Evolutionary conservation across 2,888 invertebrate genomes (phyloP), one percentile per base, ranked within the genome.

Genomic region (Leucophenga maculata): DNA sequence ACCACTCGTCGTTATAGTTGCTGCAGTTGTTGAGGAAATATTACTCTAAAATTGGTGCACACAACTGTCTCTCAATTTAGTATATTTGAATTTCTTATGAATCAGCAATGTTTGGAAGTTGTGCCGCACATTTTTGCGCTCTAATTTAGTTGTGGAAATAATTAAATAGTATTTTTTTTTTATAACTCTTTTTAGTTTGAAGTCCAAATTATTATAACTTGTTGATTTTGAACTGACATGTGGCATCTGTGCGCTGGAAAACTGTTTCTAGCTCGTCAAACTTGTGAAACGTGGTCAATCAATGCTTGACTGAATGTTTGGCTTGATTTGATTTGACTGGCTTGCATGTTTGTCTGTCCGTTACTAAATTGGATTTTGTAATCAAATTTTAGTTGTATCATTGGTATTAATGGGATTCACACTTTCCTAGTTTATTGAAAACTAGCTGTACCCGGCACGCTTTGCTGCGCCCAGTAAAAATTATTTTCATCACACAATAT

Each of bases 181-280:
- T 39, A 11, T 39, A 39, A 39, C 8, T 11, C 11, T 18, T 48
- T 48, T 50, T 50, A 8, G 8, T 50, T 50, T 50, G 18, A 18
- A 14, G 50, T 50, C 50, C 50, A 50, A 50, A 50, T 65, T 14
- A 46, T 22, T 52, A 11, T 48, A 39, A 62, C 52, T 69, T 72
- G n/a, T 73, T 73, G 72, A 70, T 59, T 16, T 64, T 65, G 70
- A 31, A 32, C 14, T 31, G 32, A n/a, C 59, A 16, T 64, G 22
- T 0, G 62, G 46, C 46, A 39, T 11, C 8, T 11, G 9, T 1
- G 11, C 3, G 39, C 8, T 39, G 11, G 39, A 1, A 8, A 39
- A 11, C 8, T 9, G 11, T 39, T 39, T 8, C 16, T 20, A 6
- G n/a, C 22, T 18, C 46, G 55, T 26, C 14, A 22, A 22, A 55